Conservation (phyloP, 2,797 vertebrate genomes). For the Telmatherina bonti region DNA sequence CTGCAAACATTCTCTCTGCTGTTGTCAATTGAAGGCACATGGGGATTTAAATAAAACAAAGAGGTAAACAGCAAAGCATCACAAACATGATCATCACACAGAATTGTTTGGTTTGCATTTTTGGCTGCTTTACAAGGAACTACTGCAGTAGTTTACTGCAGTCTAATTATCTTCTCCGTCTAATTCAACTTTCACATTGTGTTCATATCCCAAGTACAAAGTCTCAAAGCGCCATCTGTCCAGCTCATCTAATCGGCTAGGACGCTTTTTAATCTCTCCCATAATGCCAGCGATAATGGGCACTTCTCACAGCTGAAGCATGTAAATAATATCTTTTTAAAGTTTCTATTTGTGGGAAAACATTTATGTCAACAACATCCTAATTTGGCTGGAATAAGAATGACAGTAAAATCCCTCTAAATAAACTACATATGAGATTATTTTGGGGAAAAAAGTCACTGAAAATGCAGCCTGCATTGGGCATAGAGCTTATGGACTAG, state of each 20-base stretch:
- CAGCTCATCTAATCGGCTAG: conserved; percentile 9
- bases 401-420: not conserved
- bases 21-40: conserved; percentile 9
- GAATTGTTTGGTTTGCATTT: conserved; percentile 14
- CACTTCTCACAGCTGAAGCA: conserved; percentile 3
- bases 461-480: not conserved
- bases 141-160: conserved; percentile 7
- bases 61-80: not conserved
- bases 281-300: conserved; percentile 19
- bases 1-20: not conserved
- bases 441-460: not conserved
- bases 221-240: conserved; percentile 47
- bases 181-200: conserved; percentile 29
- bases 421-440: not conserved
- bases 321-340: not conserved
- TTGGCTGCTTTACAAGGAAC: conserved; percentile 25
- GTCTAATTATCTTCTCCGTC: conserved; percentile 32
- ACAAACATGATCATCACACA: not conserved
- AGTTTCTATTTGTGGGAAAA: not conserved
- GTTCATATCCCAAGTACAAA: conserved; percentile 18
- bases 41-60: conserved; percentile 15
- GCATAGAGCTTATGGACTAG: not conserved
- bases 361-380: not conserved
- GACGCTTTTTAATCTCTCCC: conserved; percentile 8
- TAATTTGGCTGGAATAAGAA: not conserved